Evolutionary conservation across 2,797 vertebrate genomes (phyloP).

Genomic region (Aphelocoma californica): DNA sequence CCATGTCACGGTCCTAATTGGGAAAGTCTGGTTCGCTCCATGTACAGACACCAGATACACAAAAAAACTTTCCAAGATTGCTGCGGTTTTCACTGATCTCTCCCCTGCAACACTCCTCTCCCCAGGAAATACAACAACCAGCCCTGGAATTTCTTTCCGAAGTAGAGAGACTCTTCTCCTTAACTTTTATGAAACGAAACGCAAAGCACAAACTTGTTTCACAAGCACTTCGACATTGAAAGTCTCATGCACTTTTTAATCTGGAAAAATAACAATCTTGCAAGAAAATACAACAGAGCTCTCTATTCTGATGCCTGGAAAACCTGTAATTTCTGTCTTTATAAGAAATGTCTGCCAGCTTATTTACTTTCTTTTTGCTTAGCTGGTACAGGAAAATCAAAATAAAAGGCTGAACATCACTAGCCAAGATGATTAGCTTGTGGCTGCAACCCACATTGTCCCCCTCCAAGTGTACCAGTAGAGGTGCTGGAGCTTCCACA

Average conservation of each 20-base stretch:
- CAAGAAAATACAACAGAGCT: not conserved
- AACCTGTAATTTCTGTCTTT: not conserved
- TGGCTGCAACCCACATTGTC: not conserved
- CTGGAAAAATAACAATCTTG: not conserved
- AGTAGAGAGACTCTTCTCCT: not conserved
- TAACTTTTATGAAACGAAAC: not conserved
- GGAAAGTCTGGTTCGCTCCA: not conserved
- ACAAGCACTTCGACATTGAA: not conserved
- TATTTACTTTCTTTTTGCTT: not conserved
- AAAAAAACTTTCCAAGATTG: not conserved
- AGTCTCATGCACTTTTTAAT: not conserved
- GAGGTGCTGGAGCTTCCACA: not conserved
- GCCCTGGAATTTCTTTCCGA: not conserved
- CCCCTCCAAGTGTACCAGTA: not conserved
- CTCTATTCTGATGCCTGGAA: not conserved
- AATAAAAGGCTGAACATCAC: not conserved
- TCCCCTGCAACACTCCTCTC: not conserved
- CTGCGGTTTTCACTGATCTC: not conserved
- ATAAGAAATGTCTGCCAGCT: not conserved
- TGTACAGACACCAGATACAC: not conserved
- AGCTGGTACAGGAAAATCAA: not conserved
- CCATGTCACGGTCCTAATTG: slow-evolving; percentile 44
- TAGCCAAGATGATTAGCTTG: not conserved
- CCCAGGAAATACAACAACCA: not conserved
- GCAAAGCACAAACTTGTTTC: not conserved